A percentile compares a stretch with the other conserved stretches of the same genome.
phyloP scores from a whole-genome alignment of 92 coral and sea anemone species.

The Zoanthus sansibaricus region DNA sequence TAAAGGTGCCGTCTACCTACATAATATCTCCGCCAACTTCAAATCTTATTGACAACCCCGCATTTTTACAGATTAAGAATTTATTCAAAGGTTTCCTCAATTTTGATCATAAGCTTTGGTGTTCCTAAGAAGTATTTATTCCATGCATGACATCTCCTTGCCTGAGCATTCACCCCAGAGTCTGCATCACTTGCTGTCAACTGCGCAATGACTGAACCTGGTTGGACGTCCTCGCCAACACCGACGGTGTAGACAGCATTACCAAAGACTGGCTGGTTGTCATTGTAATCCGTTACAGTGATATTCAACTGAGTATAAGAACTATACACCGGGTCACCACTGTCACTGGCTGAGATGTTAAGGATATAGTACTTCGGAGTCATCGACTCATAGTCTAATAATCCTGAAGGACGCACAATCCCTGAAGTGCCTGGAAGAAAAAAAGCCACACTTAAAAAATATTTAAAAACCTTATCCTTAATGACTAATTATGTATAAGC shows the following conservation, averaged over 20 bases:
- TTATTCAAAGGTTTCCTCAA: too few species aligned
- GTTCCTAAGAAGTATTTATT: too few species aligned
- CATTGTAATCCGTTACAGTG: slow-evolving; percentile 90
- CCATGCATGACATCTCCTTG: background rate
- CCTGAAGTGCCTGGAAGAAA: slow-evolving; percentile 82
- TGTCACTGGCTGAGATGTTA: slow-evolving; percentile 87
- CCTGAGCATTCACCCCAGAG: slow-evolving; percentile 73
- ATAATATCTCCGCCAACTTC: too few species aligned
- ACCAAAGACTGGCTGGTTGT: slow-evolving; percentile 79
- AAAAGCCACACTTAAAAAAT: background rate
- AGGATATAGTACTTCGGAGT: slow-evolving; percentile 76
- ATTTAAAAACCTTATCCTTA: too few species aligned
- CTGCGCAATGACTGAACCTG: slow-evolving; percentile 56
- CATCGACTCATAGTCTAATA: slow-evolving; percentile 89
- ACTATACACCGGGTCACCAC: slow-evolving; percentile 73
- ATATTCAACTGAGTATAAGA: slow-evolving; percentile 72
- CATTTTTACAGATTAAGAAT: too few species aligned
- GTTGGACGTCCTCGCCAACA: slow-evolving; percentile 69
- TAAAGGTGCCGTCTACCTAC: too few species aligned
- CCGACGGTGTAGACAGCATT: slow-evolving; percentile 55
- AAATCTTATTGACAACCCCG: too few species aligned
- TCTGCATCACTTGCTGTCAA: slow-evolving; percentile 78
- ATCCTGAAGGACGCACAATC: slow-evolving; percentile 90
- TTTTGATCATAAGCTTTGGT: too few species aligned
- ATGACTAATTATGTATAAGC: too few species aligned